Percentiles rank a stretch among this genome's conserved stretches.
Conservation (phyloP, 2,113 vertebrate species). For the Eleginops maclovinus region DNA sequence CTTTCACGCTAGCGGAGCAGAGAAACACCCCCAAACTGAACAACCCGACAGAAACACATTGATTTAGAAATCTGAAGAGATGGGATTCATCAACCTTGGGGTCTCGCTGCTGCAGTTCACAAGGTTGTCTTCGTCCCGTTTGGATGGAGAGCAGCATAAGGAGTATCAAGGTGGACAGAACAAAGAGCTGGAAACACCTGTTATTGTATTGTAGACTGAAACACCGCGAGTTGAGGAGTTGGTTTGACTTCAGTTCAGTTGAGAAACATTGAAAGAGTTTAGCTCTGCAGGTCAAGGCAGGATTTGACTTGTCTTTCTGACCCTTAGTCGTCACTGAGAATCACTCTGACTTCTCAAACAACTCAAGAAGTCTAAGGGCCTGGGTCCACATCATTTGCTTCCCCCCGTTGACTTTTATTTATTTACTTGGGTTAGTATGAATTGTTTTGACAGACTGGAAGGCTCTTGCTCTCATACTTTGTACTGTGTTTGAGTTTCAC, state of each 20-base stretch:
- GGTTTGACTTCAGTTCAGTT: neutral
- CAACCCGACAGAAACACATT: constrained; percentile 67
- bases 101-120: neutral
- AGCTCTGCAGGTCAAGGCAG: neutral
- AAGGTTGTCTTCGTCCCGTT: neutral
- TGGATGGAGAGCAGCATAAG: neutral
- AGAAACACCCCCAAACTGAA: constrained; percentile 51
- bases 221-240: neutral
- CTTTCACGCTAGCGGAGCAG: constrained; percentile 61
- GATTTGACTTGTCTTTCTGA: neutral
- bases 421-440: too few species aligned
- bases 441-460: too few species aligned
- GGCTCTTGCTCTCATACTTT: too few species aligned
- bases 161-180: constrained; percentile 17
- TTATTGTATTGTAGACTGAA: neutral
- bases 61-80: constrained; percentile 61
- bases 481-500: too few species aligned
- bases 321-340: neutral
- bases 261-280: neutral
- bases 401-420: too few species aligned
- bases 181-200: constrained; percentile 2
- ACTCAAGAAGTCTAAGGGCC: neutral
- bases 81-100: constrained; percentile 53
- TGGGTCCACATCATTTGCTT: too few species aligned
- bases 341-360: neutral